These are phyloP conservation scores for Tragelaphus strepsiceros DNA, from an alignment of 2,113 vertebrate genomes.

Conservation along the genomic window DNA sequence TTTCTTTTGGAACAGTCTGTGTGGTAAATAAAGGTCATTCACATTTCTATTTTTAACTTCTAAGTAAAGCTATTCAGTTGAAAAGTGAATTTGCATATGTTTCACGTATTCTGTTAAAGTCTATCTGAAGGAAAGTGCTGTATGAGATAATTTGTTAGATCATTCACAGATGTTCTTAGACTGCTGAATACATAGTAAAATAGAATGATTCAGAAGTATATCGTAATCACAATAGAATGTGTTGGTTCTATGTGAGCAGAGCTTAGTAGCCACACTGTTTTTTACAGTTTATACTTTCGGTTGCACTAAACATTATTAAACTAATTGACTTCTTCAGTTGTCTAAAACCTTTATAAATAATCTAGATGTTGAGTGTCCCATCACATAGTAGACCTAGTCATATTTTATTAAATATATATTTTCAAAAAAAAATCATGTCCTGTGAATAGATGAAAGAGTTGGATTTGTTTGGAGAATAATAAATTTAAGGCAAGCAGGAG, in stretches of 20 bases:
- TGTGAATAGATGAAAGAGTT: neutral
- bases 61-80: neutral
- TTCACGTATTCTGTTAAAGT: constrained; percentile 5
- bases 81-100: neutral
- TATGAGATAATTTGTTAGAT: neutral
- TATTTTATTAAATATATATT: constrained; percentile 1
- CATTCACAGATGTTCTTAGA: neutral
- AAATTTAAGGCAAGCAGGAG: neutral
- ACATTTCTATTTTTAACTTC: constrained; percentile 33
- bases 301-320: neutral
- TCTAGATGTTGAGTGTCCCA: neutral
- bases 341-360: neutral
- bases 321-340: neutral
- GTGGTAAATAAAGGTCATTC: neutral
- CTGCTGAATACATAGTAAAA: neutral
- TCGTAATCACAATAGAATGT: neutral
- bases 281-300: neutral
- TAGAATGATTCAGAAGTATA: neutral
- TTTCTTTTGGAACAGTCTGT: neutral
- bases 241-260: neutral
- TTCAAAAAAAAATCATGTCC: neutral
- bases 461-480: neutral
- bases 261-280: neutral
- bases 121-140: neutral
- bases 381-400: neutral